phyloP scores from a whole-genome alignment of 2,797 vertebrate genomes.

The Clarias laeviceps region DNA sequence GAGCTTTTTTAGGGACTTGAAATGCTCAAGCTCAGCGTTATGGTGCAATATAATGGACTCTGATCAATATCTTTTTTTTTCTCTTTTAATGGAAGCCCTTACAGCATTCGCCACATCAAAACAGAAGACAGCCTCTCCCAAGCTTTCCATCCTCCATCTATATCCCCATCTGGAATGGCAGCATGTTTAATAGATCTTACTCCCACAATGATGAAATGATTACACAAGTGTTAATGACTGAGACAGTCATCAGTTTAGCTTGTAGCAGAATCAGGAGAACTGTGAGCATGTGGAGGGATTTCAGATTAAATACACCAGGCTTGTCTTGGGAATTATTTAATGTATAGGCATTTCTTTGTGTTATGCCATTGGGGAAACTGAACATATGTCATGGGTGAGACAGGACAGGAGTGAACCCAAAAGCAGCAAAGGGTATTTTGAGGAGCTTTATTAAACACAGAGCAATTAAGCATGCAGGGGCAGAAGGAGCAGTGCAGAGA shows the following conservation, averaged over 20 bases:
- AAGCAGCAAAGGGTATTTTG: neutral
- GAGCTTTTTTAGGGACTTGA: slow-evolving; percentile 36
- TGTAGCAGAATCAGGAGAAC: slow-evolving; percentile 40
- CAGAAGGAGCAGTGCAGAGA: no score
- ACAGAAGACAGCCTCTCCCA: neutral
- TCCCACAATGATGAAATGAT: slow-evolving; percentile 44
- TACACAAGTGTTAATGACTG: slow-evolving; percentile 53
- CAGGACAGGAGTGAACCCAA: no score
- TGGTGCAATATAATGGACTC: slow-evolving; percentile 24
- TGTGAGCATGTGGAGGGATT: slow-evolving; percentile 41
- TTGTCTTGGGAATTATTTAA: slow-evolving; percentile 4
- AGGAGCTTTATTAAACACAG: neutral
- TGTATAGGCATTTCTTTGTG: neutral
- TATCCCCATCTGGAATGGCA: slow-evolving; percentile 32
- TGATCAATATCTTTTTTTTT: slow-evolving; percentile 46
- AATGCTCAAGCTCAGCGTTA: slow-evolving; percentile 10
- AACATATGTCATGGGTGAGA: neutral
- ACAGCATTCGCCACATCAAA: neutral
- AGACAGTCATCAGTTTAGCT: slow-evolving; percentile 49
- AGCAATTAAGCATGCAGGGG: no score
- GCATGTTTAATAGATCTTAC: slow-evolving; percentile 46
- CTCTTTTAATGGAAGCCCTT: slow-evolving; percentile 36
- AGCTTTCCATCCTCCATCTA: slow-evolving; percentile 38
- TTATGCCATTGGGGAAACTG: neutral
- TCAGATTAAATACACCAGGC: slow-evolving; percentile 32